Conservation (phyloP, 2,888 invertebrate genomes). For the Xylota segnis region DNA sequence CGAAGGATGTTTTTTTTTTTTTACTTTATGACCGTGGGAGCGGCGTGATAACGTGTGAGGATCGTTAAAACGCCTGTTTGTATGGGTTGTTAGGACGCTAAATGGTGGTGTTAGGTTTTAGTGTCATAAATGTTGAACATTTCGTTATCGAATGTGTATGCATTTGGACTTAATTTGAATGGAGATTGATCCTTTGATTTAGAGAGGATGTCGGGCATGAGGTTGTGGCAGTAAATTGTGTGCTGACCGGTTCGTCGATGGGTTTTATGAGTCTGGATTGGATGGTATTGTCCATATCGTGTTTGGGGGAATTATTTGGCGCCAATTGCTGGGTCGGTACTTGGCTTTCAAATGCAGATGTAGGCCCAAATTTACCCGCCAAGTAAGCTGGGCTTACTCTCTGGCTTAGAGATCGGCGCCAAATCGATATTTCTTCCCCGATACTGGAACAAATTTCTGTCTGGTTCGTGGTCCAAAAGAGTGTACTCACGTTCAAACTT, state of each 20-base stretch:
- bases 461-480: no score
- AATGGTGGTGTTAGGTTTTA: slow-evolving; percentile 13
- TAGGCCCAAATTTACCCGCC: no score
- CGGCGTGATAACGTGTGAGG: slow-evolving; percentile 44
- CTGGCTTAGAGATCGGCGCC: no score
- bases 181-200: slow-evolving; percentile 48
- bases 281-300: background rate
- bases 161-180: slow-evolving; percentile 49
- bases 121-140: slow-evolving; percentile 31
- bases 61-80: slow-evolving; percentile 29
- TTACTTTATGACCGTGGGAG: slow-evolving; percentile 49
- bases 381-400: no score
- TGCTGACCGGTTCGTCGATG: no score
- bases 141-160: slow-evolving; percentile 48
- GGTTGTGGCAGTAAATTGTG: slow-evolving; percentile 5
- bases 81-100: background rate
- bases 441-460: no score
- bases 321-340: background rate
- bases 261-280: background rate
- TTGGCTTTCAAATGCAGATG: no score
- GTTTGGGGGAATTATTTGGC: background rate
- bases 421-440: no score
- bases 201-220: slow-evolving; percentile 13
- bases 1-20: slow-evolving; percentile 34
- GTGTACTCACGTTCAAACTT: no score